Evolutionary conservation across 2,113 vertebrate species (phyloP).

Genomic region (Anguilla rostrata): DNA sequence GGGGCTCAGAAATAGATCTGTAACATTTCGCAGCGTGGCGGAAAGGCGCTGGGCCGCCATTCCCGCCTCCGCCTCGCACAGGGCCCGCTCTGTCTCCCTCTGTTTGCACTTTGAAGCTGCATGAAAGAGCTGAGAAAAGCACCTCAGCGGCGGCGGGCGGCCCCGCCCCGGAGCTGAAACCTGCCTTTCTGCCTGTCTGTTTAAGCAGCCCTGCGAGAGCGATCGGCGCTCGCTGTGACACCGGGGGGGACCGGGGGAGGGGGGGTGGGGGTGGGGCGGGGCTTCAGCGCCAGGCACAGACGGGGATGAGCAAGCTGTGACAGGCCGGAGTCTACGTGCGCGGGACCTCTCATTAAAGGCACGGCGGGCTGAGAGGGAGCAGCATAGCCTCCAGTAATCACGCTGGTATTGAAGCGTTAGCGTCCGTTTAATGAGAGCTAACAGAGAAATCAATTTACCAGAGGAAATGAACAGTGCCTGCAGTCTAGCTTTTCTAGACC

Average conservation of each 20-base stretch:
- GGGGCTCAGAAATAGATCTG: constrained; percentile 64
- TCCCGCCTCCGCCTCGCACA: constrained; percentile 56
- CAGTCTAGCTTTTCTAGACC: not conserved
- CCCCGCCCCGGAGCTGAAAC: constrained; percentile 41
- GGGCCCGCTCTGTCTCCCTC: constrained; percentile 58
- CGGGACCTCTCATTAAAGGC: not conserved
- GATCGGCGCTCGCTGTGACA: not conserved
- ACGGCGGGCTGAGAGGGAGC: not conserved
- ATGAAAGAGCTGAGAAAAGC: constrained; percentile 44
- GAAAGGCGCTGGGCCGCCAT: constrained; percentile 44
- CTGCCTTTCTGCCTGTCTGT: not conserved
- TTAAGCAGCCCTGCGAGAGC: not conserved
- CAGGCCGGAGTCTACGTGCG: not conserved
- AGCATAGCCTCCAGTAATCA: not conserved
- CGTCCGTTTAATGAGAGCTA: not conserved
- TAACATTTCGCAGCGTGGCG: constrained; percentile 65
- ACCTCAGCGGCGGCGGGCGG: not conserved
- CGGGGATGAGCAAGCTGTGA: not conserved
- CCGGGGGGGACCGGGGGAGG: not conserved
- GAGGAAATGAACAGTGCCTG: not conserved
- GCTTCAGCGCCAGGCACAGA: not conserved
- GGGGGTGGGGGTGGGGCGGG: not conserved
- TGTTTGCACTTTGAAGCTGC: constrained; percentile 51
- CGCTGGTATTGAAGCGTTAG: not conserved
- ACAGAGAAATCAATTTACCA: not conserved